A percentile compares a stretch with the other conserved stretches of the same genome.
Evolutionary conservation across 2,797 vertebrate genomes (phyloP).

Genomic region (Eulemur coronatus): DNA sequence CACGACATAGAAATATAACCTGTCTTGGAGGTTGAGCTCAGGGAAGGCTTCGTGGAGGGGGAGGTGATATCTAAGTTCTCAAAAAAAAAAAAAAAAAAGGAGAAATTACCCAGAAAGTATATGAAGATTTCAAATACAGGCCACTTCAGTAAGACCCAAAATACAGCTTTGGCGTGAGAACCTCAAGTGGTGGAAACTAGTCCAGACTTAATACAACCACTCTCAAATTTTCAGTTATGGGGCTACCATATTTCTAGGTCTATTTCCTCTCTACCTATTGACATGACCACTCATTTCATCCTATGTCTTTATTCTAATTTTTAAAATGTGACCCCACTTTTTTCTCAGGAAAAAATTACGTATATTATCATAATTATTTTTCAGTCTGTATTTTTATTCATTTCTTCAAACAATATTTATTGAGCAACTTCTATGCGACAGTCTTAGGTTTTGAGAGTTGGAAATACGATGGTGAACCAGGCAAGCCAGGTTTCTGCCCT

Average conservation of each 20-base stretch:
- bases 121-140: neutral
- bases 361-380: neutral
- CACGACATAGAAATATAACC: neutral
- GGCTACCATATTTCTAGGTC: neutral
- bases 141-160: neutral
- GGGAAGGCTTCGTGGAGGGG: neutral
- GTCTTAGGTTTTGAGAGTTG: neutral
- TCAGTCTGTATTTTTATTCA: neutral
- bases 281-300: neutral
- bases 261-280: neutral
- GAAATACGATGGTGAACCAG: neutral
- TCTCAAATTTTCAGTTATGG: neutral
- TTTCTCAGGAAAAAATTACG: neutral
- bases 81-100: neutral
- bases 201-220: too few species aligned
- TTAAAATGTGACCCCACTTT: neutral
- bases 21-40: neutral
- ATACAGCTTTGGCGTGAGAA: neutral
- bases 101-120: neutral
- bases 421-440: neutral
- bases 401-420: neutral
- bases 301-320: neutral
- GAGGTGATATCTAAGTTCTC: neutral
- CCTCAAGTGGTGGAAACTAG: neutral
- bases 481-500: neutral